phyloP scores from a whole-genome alignment of 2,113 vertebrate species.

The Leuciscus idus region DNA sequence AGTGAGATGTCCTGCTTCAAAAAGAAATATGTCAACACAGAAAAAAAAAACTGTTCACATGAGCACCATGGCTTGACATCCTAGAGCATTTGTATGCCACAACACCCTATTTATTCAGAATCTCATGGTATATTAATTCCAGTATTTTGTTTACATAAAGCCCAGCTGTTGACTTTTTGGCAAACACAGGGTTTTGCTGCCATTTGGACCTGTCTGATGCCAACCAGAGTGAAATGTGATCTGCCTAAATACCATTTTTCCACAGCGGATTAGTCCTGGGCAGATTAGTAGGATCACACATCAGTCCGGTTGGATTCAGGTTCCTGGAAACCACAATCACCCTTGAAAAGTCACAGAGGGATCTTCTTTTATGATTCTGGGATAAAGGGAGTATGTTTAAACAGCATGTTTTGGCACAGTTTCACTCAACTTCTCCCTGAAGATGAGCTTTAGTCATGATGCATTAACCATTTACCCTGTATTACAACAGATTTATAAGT shows the following conservation, averaged over 20 bases:
- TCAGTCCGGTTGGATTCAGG: constrained; percentile 38
- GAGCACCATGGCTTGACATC: not conserved
- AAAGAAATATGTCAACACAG: not conserved
- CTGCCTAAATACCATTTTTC: constrained; percentile 27
- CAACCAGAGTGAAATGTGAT: constrained; percentile 51
- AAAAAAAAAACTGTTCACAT: not conserved
- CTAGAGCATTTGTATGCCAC: not conserved
- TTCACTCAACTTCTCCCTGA: constrained; percentile 1
- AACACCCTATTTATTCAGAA: not conserved
- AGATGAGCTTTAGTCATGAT: not conserved
- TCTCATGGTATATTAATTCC: not conserved
- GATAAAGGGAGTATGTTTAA: constrained; percentile 44
- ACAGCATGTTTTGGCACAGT: constrained; percentile 21
- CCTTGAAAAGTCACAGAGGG: constrained; percentile 5
- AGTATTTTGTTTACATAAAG: not conserved
- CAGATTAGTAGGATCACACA: constrained; percentile 44
- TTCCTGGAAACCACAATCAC: constrained; percentile 36
- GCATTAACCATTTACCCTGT: constrained; percentile 1
- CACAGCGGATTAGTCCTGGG: not conserved
- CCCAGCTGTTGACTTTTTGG: constrained; percentile 21
- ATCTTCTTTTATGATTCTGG: constrained; percentile 26
- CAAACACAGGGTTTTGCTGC: constrained; percentile 27
- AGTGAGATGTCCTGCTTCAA: not conserved
- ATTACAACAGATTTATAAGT: constrained; percentile 16
- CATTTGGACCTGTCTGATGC: constrained; percentile 15